Evolutionary conservation across 2,797 vertebrate genomes (phyloP).

Genomic region (Paramormyrops hopkinsi): DNA sequence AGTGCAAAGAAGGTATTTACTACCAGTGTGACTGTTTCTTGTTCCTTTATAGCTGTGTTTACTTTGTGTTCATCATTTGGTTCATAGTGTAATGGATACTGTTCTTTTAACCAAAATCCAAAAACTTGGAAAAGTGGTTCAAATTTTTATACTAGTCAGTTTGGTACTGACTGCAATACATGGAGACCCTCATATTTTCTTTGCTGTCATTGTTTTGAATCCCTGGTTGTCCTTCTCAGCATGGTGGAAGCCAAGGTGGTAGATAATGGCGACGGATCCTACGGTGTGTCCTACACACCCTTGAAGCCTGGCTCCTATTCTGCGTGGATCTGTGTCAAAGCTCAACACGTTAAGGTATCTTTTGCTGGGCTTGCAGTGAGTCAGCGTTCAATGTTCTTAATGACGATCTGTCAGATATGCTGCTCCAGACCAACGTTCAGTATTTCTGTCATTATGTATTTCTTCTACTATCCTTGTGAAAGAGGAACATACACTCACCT

Average conservation of each 20-base stretch:
- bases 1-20: not conserved
- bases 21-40: not conserved
- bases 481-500: not conserved
- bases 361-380: not conserved
- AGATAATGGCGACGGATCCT: conserved; percentile 78
- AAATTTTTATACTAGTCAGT: not conserved
- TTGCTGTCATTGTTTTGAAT: conserved; percentile 6
- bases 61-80: not conserved
- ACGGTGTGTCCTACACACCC: conserved; percentile 70
- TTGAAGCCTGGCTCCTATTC: conserved; percentile 66
- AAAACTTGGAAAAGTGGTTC: not conserved
- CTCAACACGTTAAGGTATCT: conserved; percentile 78
- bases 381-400: not conserved
- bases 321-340: conserved; percentile 71
- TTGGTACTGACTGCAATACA: not conserved
- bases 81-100: not conserved
- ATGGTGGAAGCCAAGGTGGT: conserved; percentile 57
- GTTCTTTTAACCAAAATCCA: not conserved
- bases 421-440: not conserved
- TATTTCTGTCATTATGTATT: not conserved
- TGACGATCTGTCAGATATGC: not conserved
- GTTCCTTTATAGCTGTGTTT: not conserved
- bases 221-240: conserved; percentile 45
- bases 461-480: not conserved
- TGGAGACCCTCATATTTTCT: not conserved